Evolutionary conservation across 2,888 invertebrate genomes (phyloP).

Genomic region (Lepidocyrtinus sp.): DNA sequence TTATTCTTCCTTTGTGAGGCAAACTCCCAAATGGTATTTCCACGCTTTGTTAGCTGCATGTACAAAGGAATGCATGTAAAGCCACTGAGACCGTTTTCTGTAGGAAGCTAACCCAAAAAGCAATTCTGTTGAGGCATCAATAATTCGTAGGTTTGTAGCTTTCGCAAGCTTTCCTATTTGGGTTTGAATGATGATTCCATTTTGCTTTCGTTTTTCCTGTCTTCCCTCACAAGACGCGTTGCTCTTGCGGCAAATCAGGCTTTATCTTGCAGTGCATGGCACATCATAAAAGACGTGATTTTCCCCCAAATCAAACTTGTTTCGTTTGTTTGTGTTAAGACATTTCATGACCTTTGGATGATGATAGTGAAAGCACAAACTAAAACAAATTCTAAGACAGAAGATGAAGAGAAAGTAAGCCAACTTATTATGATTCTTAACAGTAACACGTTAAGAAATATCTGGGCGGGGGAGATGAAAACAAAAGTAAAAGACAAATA

Average conservation of each 20-base stretch:
- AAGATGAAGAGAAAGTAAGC: background rate
- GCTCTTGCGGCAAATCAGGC: background rate
- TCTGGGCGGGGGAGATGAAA: background rate
- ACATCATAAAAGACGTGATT: conserved; percentile 10
- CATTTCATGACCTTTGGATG: background rate
- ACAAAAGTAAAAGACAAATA: background rate
- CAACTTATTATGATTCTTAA: background rate
- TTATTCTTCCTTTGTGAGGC: background rate
- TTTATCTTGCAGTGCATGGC: conserved; percentile 1
- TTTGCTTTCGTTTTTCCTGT: too few relatives aligned
- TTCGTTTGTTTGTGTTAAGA: background rate
- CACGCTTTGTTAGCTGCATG: conserved; percentile 7
- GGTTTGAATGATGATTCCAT: background rate
- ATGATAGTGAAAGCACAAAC: background rate
- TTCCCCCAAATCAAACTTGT: background rate
- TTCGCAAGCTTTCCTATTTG: background rate
- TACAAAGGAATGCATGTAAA: conserved; percentile 26
- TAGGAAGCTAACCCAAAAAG: conserved; percentile 36
- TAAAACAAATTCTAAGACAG: background rate
- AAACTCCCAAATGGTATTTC: conserved; percentile 44
- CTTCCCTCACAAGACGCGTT: background rate
- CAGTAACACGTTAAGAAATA: background rate
- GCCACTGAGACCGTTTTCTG: conserved; percentile 24
- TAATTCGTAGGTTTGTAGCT: conserved; percentile 41
- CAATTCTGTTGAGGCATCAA: conserved; percentile 58